Percentiles rank a stretch among this genome's conserved stretches.
Evolutionary conservation across 2,888 invertebrate genomes (phyloP).

Genomic region (Fissipunctia ypsillon): DNA sequence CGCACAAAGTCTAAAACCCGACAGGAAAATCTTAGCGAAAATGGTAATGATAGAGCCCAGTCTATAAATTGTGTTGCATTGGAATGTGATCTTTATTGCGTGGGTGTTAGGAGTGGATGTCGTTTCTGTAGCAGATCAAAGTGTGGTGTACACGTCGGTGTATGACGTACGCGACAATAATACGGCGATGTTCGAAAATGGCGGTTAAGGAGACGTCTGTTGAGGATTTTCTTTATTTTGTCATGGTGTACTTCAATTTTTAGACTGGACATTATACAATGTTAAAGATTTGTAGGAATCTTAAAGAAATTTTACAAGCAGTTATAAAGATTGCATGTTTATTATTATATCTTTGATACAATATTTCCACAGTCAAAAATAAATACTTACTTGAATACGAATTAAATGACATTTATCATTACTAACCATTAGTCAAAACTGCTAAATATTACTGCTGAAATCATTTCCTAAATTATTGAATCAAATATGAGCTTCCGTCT

Average conservation of each 20-base stretch:
- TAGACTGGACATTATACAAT: neutral
- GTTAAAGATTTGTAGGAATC: too few relatives aligned
- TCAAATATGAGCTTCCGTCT: too few relatives aligned
- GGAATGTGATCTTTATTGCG: conserved; percentile 73
- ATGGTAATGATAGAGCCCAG: conserved; percentile 75
- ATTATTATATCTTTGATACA: neutral
- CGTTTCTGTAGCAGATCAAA: conserved; percentile 80
- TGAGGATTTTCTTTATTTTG: conserved; percentile 32
- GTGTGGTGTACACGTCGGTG: conserved; percentile 77
- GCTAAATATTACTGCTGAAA: neutral
- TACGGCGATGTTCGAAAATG: conserved; percentile 82
- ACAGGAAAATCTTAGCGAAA: conserved; percentile 56
- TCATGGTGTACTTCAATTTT: neutral
- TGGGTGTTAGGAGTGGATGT: conserved; percentile 69
- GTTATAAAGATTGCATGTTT: neutral
- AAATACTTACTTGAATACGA: neutral
- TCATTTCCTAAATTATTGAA: neutral
- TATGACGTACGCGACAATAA: conserved; percentile 86
- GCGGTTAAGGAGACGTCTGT: conserved; percentile 78
- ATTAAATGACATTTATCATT: neutral
- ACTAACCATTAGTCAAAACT: neutral
- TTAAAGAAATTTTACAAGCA: neutral
- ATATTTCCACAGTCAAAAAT: neutral
- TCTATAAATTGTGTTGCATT: conserved; percentile 69
- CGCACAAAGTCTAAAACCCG: conserved; percentile 61